Percentiles rank a stretch among this genome's conserved stretches.
Conservation (phyloP, 2,113 vertebrate species). For the Hymenochirus boettgeri region DNA sequence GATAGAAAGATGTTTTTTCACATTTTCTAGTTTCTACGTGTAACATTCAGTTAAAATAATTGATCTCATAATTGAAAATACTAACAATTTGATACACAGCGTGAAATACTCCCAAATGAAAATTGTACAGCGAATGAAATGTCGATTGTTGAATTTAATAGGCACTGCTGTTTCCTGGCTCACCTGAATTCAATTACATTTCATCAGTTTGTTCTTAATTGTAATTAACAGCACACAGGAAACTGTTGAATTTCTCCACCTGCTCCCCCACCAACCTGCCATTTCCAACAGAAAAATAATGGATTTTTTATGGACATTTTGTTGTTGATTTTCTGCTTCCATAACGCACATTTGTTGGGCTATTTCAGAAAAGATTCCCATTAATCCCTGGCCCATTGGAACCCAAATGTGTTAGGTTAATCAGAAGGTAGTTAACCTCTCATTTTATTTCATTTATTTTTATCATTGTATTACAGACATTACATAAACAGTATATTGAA, state of each 20-base stretch:
- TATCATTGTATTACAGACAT: too few relatives aligned
- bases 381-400: too few relatives aligned
- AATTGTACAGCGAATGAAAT: slow-evolving; percentile 1
- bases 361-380: too few relatives aligned
- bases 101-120: neutral
- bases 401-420: too few relatives aligned
- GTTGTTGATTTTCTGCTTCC: too few relatives aligned
- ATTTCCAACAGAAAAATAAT: too few relatives aligned
- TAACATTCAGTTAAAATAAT: neutral
- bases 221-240: neutral
- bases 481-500: too few relatives aligned
- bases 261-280: neutral
- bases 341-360: too few relatives aligned
- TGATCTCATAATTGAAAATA: neutral
- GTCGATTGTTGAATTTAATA: slow-evolving; percentile 7
- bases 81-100: neutral
- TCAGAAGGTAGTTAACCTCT: too few relatives aligned
- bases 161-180: slow-evolving; percentile 10
- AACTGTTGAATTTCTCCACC: neutral
- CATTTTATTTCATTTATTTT: too few relatives aligned
- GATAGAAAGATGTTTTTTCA: too few relatives aligned
- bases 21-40: neutral
- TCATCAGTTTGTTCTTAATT: slow-evolving; percentile 7
- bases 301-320: too few relatives aligned
- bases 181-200: slow-evolving; percentile 2